phyloP scores from a whole-genome alignment of 2,888 invertebrate genomes.

The Carterocephalus palaemon region DNA sequence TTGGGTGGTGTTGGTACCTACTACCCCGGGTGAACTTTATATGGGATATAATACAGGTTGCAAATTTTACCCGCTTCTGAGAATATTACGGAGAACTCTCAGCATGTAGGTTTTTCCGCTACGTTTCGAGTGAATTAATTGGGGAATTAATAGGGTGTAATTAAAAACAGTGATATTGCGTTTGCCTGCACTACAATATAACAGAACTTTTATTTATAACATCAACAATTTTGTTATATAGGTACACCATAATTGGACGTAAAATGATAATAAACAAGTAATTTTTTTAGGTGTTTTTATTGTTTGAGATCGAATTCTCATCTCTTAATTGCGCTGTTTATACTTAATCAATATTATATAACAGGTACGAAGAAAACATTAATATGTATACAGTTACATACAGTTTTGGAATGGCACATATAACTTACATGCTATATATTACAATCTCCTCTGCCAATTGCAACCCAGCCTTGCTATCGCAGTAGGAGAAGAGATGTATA shows the following conservation, averaged over 20 bases:
- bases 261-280: background rate
- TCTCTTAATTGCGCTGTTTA: background rate
- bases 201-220: conserved; percentile 38
- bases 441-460: conserved; percentile 58
- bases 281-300: too few species aligned
- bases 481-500: conserved; percentile 26
- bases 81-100: too few species aligned
- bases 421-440: conserved; percentile 49
- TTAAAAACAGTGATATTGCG: conserved; percentile 34
- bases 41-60: too few species aligned
- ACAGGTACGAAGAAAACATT: too few species aligned
- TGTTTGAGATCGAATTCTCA: too few species aligned
- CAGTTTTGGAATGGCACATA: conserved; percentile 50
- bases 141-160: conserved; percentile 3
- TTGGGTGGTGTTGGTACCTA: too few species aligned
- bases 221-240: conserved; percentile 32
- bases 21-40: too few species aligned
- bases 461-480: conserved; percentile 76
- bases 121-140: too few species aligned
- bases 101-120: too few species aligned
- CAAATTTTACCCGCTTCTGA: too few species aligned
- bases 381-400: background rate
- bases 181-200: conserved; percentile 49
- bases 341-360: background rate
- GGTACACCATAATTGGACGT: conserved; percentile 11